Evolutionary conservation across 1,140 invertebrate genomes (phyloP), one percentile per base, ranked within the genome.

Genomic region (Caerostris extrusa): DNA sequence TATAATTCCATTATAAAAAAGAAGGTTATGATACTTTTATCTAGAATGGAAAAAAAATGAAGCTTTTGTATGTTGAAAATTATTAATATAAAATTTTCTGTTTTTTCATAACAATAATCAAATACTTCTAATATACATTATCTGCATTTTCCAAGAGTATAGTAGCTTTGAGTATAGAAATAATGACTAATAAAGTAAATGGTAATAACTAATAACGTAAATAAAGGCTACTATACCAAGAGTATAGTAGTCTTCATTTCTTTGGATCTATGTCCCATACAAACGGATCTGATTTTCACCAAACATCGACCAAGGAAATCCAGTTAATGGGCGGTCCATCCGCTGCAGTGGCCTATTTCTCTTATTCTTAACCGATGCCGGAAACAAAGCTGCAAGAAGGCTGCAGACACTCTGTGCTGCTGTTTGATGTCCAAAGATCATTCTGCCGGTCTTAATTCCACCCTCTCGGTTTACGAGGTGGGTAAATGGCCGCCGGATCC

Each of bases 401-500:
- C 34, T 5, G 4, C 8, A 77, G 50, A 12, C n/a, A n/a, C n/a
- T n/a, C 71, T 12, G 19, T 34, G n/a, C n/a, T n/a, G n/a, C 69
- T 34, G 50, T 50, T 50, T 77, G 71, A 77, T 77, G 71, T 77
- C 19, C 71, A 77, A 77, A 50, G 50, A 53, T 77, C 71, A 77
- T 77, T 77, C 71, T 7, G 34, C 19, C 12, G 71, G 5, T 12
- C 34, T 64, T 34, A 50, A 77, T 50, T 77, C 53, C 19, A 19
- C 10, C 34, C 34, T 34, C 34, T 34, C 10, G 50, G 71, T 77
- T 77, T 77, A 77, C 71, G 71, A 77, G 71, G 71, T 77, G 71
- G 19, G 10, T 53, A 77, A 77, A 77, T 77, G 71, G 71, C 71
- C 71, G 71, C 50, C 8, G 71, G 61, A 77, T 77, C 71, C 71